Conservation (phyloP, 2,113 vertebrate species). For the Talpa occidentalis region DNA sequence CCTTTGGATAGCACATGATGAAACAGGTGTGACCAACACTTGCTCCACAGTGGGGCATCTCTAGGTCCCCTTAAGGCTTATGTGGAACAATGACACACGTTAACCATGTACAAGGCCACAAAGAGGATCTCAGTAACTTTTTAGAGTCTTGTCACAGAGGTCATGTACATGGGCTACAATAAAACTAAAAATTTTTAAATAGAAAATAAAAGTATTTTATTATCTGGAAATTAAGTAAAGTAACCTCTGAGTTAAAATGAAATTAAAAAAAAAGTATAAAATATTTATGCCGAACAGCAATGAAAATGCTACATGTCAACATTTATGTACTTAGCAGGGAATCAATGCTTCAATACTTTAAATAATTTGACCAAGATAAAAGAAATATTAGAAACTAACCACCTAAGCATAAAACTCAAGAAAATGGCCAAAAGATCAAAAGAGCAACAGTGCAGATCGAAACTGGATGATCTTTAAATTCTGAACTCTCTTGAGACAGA, state of each 20-base stretch:
- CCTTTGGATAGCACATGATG: not conserved
- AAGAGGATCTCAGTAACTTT: not conserved
- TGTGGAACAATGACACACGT: not conserved
- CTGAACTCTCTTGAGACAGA: not conserved
- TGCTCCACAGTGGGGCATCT: not conserved
- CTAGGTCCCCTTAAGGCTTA: not conserved
- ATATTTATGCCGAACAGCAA: not conserved
- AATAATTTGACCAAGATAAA: not conserved
- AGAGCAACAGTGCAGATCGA: not conserved
- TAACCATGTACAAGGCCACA: not conserved
- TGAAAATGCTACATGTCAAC: conserved; percentile 16
- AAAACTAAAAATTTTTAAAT: not conserved
- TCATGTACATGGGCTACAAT: not conserved
- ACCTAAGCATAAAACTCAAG: not conserved
- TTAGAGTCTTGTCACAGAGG: not conserved
- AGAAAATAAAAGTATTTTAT: not conserved
- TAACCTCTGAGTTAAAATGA: conserved; percentile 18
- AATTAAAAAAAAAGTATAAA: conserved; percentile 46
- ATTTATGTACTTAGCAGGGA: not conserved
- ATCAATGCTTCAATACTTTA: not conserved
- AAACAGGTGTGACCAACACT: not conserved
- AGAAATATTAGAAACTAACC: not conserved
- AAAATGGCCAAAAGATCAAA: not conserved
- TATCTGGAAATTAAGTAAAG: conserved; percentile 48
- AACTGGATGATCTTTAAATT: not conserved